Evolutionary conservation across 2,797 vertebrate genomes (phyloP).

Genomic region (Siniperca scherzeri): DNA sequence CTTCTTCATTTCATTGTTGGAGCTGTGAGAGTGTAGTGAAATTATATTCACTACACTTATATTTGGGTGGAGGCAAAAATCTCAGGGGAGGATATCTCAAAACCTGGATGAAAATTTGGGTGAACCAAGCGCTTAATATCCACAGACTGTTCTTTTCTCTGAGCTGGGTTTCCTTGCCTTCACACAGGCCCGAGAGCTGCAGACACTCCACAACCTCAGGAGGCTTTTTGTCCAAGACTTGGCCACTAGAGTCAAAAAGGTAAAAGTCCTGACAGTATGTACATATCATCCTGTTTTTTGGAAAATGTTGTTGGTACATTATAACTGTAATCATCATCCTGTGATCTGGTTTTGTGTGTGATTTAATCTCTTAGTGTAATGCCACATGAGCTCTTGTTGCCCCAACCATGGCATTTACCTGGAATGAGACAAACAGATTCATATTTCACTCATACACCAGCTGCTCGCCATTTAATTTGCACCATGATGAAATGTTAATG

Average conservation of each 20-base stretch:
- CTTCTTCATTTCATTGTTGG: background rate
- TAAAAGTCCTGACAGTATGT: slow-evolving; percentile 57
- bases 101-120: background rate
- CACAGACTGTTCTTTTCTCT: background rate
- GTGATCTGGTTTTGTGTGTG: background rate
- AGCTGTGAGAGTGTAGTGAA: background rate
- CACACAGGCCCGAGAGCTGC: slow-evolving; percentile 94
- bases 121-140: background rate
- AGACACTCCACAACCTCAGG: slow-evolving; percentile 95
- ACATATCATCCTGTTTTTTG: background rate
- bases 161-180: background rate
- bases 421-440: slow-evolving; percentile 20
- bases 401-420: slow-evolving; percentile 18
- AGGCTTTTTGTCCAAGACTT: slow-evolving; percentile 97
- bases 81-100: background rate
- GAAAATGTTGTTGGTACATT: background rate
- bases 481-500: slow-evolving; percentile 68
- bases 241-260: slow-evolving; percentile 94
- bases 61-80: too few species aligned
- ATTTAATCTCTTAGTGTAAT: background rate
- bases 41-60: background rate
- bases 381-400: slow-evolving; percentile 7
- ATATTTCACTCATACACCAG: slow-evolving; percentile 14
- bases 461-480: slow-evolving; percentile 57
- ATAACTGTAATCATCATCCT: background rate